Evolutionary conservation across 2,888 invertebrate genomes (phyloP).

Genomic region (Cantharis nigra): DNA sequence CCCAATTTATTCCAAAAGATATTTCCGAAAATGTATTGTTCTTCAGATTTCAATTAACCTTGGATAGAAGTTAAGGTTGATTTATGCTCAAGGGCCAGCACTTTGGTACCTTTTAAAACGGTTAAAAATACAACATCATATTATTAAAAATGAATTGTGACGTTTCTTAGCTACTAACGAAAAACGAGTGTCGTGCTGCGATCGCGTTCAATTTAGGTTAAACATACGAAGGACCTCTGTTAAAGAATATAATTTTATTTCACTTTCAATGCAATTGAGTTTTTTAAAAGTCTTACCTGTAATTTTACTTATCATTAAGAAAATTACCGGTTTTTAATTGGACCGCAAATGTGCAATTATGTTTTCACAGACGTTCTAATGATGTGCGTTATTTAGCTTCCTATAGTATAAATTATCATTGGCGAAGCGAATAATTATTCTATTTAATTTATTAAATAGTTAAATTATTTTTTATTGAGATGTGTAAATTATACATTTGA

Average conservation of each 20-base stretch:
- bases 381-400: background rate
- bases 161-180: background rate
- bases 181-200: background rate
- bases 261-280: background rate
- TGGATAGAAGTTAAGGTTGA: background rate
- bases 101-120: background rate
- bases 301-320: background rate
- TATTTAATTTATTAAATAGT: background rate
- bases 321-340: background rate
- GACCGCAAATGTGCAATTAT: background rate
- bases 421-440: background rate
- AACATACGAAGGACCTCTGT: background rate
- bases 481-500: background rate
- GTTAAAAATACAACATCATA: too few species aligned
- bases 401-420: background rate
- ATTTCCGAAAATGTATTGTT: background rate
- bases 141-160: background rate
- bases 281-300: background rate
- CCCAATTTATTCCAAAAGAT: background rate
- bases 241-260: background rate
- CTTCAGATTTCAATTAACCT: background rate
- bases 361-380: background rate
- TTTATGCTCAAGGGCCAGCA: background rate
- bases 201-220: background rate
- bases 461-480: background rate